A percentile compares a stretch with the other conserved stretches of the same genome.
phyloP scores from a whole-genome alignment of 2,797 vertebrate species.

The Oryzias sinensis region DNA sequence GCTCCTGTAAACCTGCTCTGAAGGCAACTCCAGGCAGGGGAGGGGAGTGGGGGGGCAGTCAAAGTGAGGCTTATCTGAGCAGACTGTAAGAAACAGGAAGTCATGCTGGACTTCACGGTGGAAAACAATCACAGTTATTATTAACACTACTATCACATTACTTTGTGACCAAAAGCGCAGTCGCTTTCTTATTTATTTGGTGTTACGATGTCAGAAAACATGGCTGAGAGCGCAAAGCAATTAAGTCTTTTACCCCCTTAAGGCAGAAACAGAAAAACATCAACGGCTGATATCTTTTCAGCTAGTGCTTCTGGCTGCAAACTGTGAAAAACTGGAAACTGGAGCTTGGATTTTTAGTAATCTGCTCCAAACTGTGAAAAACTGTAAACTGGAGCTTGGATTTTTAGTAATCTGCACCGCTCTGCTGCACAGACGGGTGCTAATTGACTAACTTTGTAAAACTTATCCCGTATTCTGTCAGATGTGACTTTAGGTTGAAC shows the following conservation, averaged over 20 bases:
- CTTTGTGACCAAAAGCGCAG: constrained; percentile 5
- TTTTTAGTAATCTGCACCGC: constrained; percentile 52
- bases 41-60: background rate
- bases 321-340: constrained; percentile 37
- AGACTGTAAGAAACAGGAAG: constrained; percentile 10
- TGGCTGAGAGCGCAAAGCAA: constrained; percentile 1
- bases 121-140: constrained; percentile 10
- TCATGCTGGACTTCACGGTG: constrained; percentile 4
- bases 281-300: constrained; percentile 25
- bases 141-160: constrained; percentile 7
- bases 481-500: constrained; percentile 68
- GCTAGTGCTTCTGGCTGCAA: constrained; percentile 15
- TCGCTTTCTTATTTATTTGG: constrained; percentile 4
- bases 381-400: constrained; percentile 30
- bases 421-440: constrained; percentile 52
- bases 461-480: constrained; percentile 65
- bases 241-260: constrained; percentile 17
- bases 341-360: constrained; percentile 52
- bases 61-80: constrained; percentile 9
- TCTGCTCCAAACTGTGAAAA: constrained; percentile 38
- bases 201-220: constrained; percentile 9
- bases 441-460: constrained; percentile 73
- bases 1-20: constrained; percentile 21
- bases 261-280: constrained; percentile 7
- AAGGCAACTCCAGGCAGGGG: constrained; percentile 11